Evolutionary conservation across 2,888 invertebrate species (phyloP).

Genomic region (Ferdinandea cuprea): DNA sequence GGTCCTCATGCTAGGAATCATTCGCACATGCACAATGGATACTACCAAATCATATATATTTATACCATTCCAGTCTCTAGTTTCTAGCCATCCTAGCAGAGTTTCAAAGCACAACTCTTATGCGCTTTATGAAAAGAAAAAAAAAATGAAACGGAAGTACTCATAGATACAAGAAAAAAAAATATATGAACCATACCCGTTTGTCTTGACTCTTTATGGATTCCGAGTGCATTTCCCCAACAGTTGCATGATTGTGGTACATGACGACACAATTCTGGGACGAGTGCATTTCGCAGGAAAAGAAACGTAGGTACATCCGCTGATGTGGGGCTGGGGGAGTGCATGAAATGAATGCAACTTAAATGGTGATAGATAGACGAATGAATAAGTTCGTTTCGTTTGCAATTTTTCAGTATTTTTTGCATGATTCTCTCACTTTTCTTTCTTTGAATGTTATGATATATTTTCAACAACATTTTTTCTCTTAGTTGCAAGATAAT

Average conservation of each 20-base stretch:
- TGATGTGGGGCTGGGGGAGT: constrained; percentile 1
- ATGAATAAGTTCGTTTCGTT: constrained; percentile 55
- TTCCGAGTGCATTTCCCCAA: constrained; percentile 52
- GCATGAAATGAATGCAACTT: constrained; percentile 56
- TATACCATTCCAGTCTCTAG: constrained; percentile 23
- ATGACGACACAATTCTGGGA: constrained; percentile 52
- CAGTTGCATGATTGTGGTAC: constrained; percentile 51
- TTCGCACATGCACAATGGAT: constrained; percentile 4
- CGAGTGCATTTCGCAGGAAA: constrained; percentile 33
- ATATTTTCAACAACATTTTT: constrained; percentile 14
- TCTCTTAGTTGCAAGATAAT: constrained; percentile 32
- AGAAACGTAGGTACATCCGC: constrained; percentile 24
- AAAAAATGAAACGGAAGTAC: constrained; percentile 39
- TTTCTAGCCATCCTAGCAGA: neutral
- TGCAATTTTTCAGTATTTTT: constrained; percentile 1
- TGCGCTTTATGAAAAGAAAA: constrained; percentile 8
- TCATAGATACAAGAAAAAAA: constrained; percentile 4
- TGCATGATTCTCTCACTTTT: neutral
- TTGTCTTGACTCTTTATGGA: constrained; percentile 49
- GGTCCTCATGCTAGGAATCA: constrained; percentile 10
- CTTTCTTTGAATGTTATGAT: constrained; percentile 2
- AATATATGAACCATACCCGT: constrained; percentile 34
- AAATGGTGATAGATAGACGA: constrained; percentile 62
- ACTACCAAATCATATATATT: constrained; percentile 25
- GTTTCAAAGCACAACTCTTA: constrained; percentile 43